Evolutionary conservation across 2,113 vertebrate species (phyloP), one percentile per base, ranked within the genome.

Genomic region (Ammodytes dubius): DNA sequence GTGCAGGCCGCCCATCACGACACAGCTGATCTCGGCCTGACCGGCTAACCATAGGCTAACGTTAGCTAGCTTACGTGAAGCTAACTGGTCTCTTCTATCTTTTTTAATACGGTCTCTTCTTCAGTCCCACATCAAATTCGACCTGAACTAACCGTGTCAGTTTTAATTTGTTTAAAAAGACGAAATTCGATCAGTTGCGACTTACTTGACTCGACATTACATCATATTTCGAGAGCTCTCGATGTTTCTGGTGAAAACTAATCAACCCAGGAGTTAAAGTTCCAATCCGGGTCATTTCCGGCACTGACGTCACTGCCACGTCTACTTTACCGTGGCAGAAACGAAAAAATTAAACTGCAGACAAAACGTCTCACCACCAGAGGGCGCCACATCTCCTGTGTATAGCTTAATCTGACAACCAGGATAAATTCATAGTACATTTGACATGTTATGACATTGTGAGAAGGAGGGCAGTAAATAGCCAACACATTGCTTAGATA

Each of bases 261-360:
- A 77, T 77, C 66, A 72, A 77, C 13, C 71, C 72, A 73, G 75
- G 76, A 85, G 89, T 94, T 94, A 92, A 92, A 93, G 93, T 94
- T 94, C 81, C 90, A 70, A 93, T 94, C 89, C 89, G 92, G 87
- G 93, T 93, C 70, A 82, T 88, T 95, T 95, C 95, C 95, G 94
- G 93, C 58, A 45, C 6, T 74, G 63, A 95, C 94, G 95, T 95
- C 93, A 94, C 74, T 95, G 94, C 95, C 95, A 96, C 95, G 95
- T 96, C 86, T 79, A 53, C 92, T 86, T 87, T 79, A 81, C 64
- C 1, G 46, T 27, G 42, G 39, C 1, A 3, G 47, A 69, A 85
- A 27, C 27, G 27, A 27, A 27, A 27, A 2, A 72, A 53, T 40
- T 40, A 27, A 27, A 46, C 37, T 68, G 63, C 68, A 52, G 57